Conservation (phyloP, 2,113 vertebrate species). For the Forbesichthys agassizii region DNA sequence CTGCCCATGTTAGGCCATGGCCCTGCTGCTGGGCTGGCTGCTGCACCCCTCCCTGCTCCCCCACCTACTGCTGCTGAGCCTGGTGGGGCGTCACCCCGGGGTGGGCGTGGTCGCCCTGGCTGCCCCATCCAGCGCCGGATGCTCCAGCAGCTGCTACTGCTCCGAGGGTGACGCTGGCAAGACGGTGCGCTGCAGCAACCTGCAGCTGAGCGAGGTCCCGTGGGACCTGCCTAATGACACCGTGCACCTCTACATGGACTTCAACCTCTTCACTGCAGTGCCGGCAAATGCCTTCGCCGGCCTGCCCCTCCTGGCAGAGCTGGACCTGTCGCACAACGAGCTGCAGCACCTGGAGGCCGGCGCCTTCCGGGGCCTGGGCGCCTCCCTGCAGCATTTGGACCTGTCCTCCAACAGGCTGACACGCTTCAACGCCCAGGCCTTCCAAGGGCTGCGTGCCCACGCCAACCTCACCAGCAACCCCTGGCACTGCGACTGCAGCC, state of each 20-base stretch:
- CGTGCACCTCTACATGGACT: conserved; percentile 90
- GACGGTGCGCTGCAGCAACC: conserved; percentile 93
- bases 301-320: conserved; percentile 84
- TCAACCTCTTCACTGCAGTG: conserved; percentile 85
- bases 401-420: conserved; percentile 90
- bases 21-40: conserved; percentile 67
- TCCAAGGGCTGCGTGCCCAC: conserved; percentile 83
- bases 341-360: conserved; percentile 83
- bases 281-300: conserved; percentile 86
- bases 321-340: conserved; percentile 93
- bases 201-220: conserved; percentile 86
- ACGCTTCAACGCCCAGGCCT: conserved; percentile 83
- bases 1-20: conserved; percentile 66
- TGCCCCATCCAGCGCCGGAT: conserved; percentile 58
- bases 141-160: conserved; percentile 88
- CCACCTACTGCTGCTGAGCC: conserved; percentile 83
- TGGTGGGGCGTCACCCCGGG: conserved; percentile 58
- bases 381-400: conserved; percentile 84
- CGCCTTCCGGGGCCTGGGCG: conserved; percentile 85
- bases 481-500: conserved; percentile 92
- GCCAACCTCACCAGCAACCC: conserved; percentile 94
- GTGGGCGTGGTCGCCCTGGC: no score
- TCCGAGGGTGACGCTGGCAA: conserved; percentile 84
- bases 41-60: conserved; percentile 77
- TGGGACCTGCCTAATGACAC: conserved; percentile 93